A percentile compares a stretch with the other conserved stretches of the same genome.
Conservation (phyloP, 2,888 invertebrate genomes). For the Kryphioiulus occultus region DNA sequence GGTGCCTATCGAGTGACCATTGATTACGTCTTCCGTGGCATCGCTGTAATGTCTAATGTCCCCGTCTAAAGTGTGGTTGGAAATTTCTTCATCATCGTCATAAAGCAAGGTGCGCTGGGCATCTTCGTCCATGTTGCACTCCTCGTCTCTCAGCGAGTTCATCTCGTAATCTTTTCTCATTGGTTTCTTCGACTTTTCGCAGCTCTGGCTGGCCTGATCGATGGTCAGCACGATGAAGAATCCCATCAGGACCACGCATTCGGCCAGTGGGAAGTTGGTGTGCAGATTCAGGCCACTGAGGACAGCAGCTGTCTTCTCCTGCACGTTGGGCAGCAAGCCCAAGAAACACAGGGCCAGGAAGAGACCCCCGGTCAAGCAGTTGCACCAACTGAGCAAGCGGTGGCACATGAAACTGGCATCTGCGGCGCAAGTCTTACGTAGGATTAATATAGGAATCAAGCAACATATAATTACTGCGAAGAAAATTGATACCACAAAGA, state of each 20-base stretch:
- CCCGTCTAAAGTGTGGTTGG: not conserved
- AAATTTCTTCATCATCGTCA: constrained; percentile 48
- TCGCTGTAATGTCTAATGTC: not conserved
- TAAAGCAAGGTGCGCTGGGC: constrained; percentile 45
- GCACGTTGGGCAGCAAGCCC: constrained; percentile 61
- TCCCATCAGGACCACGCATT: constrained; percentile 59
- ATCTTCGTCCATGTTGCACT: constrained; percentile 49
- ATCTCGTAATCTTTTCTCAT: constrained; percentile 41
- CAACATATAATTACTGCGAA: constrained; percentile 48
- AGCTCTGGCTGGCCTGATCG: constrained; percentile 58
- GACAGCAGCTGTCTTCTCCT: constrained; percentile 58
- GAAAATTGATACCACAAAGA: constrained; percentile 44
- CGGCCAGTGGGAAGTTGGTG: constrained; percentile 58
- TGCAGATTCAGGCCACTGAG: constrained; percentile 56
- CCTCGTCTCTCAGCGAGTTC: not conserved
- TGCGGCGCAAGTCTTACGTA: not conserved
- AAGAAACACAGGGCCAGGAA: constrained; percentile 63
- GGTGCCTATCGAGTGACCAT: not conserved
- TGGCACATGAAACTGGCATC: not conserved
- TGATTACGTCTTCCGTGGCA: not conserved
- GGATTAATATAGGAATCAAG: constrained; percentile 34
- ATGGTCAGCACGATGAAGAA: constrained; percentile 60
- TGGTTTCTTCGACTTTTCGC: constrained; percentile 12
- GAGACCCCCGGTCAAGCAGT: constrained; percentile 63
- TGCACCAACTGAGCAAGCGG: constrained; percentile 53